These are phyloP conservation scores for Sminthurinus signatus DNA, from an alignment of 1,140 invertebrate genomes.

Conservation along the genomic window DNA sequence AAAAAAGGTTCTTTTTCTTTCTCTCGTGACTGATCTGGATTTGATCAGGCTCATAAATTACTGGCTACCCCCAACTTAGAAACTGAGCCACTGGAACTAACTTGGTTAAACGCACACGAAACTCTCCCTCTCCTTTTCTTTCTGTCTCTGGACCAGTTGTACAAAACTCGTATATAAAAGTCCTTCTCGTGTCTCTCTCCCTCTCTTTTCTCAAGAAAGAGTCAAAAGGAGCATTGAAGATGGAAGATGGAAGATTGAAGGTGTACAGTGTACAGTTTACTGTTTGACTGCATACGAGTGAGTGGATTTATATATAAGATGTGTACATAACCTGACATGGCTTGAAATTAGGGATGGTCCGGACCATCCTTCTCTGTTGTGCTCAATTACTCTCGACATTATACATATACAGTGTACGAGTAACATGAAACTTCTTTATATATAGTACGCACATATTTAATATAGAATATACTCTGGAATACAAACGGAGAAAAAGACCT, in stretches of 20 bases:
- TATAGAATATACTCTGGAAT: too few relatives aligned
- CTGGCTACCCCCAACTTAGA: conserved; percentile 16
- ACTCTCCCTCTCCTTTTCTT: too few relatives aligned
- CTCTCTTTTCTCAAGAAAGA: neutral
- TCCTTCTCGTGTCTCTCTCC: neutral
- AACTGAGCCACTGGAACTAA: conserved; percentile 14
- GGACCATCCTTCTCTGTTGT: conserved; percentile 14
- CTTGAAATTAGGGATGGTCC: conserved; percentile 11
- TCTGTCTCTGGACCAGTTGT: too few relatives aligned
- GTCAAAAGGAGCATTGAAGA: neutral
- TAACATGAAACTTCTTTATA: too few relatives aligned
- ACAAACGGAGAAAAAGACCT: too few relatives aligned
- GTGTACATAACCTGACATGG: neutral
- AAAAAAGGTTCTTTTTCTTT: neutral
- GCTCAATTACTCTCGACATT: conserved; percentile 13
- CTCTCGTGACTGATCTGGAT: conserved; percentile 17
- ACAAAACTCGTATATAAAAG: too few relatives aligned
- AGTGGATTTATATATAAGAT: too few relatives aligned
- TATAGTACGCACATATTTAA: too few relatives aligned
- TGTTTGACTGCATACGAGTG: too few relatives aligned
- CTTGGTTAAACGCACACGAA: conserved; percentile 1
- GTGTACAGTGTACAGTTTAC: too few relatives aligned
- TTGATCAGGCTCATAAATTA: conserved; percentile 18
- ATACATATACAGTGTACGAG: too few relatives aligned
- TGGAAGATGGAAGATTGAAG: neutral